phyloP scores from a whole-genome alignment of 2,797 vertebrate genomes.

The Halcyon badia region DNA sequence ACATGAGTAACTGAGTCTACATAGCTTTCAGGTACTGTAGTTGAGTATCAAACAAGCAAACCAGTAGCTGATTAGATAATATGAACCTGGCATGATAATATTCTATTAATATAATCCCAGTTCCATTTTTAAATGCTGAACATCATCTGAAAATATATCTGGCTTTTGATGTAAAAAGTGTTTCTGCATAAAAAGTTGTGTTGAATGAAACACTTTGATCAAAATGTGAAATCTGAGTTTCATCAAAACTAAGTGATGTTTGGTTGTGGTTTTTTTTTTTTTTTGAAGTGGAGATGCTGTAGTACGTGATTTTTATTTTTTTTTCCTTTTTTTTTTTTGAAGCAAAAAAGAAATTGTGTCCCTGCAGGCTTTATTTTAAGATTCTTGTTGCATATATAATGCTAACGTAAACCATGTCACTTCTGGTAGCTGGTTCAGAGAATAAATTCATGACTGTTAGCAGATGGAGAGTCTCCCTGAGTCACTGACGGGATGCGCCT shows the following conservation, averaged over 20 bases:
- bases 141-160: background rate
- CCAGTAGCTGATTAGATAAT: background rate
- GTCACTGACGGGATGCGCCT: background rate
- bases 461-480: constrained; percentile 21
- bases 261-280: background rate
- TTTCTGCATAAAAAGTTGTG: background rate
- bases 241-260: background rate
- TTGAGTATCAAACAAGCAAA: background rate
- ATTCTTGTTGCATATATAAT: constrained; percentile 11
- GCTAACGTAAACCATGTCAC: background rate
- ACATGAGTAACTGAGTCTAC: background rate
- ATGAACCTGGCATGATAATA: background rate
- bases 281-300: background rate
- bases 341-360: background rate
- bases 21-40: background rate
- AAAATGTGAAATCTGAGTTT: background rate
- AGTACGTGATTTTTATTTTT: background rate
- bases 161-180: background rate
- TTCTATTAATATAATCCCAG: background rate
- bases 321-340: background rate
- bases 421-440: constrained; percentile 55
- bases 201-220: background rate
- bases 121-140: background rate
- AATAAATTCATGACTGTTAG: constrained; percentile 36
- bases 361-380: background rate